phyloP scores from a whole-genome alignment of 2,797 vertebrate species.

The Erethizon dorsatum region DNA sequence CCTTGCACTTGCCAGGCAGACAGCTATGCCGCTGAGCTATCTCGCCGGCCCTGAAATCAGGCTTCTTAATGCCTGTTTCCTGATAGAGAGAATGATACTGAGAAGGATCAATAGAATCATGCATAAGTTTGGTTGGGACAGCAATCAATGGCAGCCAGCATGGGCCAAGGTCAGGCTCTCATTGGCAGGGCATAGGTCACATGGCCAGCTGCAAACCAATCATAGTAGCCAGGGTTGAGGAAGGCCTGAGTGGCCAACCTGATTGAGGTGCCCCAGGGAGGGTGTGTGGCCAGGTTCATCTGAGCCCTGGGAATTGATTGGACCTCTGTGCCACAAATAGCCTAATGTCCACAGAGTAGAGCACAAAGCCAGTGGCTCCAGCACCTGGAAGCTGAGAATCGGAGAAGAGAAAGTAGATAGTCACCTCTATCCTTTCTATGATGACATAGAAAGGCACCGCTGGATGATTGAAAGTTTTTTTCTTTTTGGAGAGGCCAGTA shows the following conservation, averaged over 20 bases:
- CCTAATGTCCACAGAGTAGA: neutral
- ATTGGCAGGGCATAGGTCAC: neutral
- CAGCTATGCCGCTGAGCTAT: too few species aligned
- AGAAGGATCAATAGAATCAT: neutral
- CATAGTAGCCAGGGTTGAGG: neutral
- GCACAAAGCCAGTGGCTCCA: neutral
- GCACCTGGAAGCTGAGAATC: neutral
- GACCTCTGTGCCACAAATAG: neutral
- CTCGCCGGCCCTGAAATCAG: neutral
- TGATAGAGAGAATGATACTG: neutral
- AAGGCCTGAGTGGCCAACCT: neutral
- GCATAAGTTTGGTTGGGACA: too few species aligned
- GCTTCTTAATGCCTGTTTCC: neutral
- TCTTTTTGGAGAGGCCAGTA: neutral
- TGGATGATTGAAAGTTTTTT: neutral
- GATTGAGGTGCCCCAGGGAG: neutral
- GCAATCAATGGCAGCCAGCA: fast-evolving
- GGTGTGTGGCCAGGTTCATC: neutral
- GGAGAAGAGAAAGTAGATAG: neutral
- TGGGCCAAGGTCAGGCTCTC: neutral
- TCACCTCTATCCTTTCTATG: neutral
- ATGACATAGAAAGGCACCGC: neutral
- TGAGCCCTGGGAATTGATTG: neutral
- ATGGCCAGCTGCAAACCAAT: neutral
- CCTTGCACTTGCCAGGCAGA: too few species aligned